A percentile compares a stretch with the other conserved stretches of the same genome.
Conservation (phyloP, 1,140 invertebrate genomes). For the Anastatus disparis region DNA sequence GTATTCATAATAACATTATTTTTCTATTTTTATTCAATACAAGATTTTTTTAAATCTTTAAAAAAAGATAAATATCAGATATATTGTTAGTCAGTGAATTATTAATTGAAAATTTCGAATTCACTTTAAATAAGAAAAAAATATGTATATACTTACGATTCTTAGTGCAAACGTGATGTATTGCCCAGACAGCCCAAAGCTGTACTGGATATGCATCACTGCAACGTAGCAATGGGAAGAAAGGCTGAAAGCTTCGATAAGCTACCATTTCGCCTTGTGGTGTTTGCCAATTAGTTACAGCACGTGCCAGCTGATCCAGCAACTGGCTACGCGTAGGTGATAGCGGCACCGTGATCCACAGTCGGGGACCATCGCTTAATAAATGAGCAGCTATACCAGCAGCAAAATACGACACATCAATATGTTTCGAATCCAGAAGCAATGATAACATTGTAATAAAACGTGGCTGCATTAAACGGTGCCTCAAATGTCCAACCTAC, state of each 20-base stretch:
- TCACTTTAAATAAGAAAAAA: too few relatives aligned
- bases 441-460: slow-evolving; percentile 74
- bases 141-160: slow-evolving; percentile 78
- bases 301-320: slow-evolving; percentile 69
- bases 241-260: slow-evolving; percentile 84
- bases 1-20: too few relatives aligned
- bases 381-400: slow-evolving; percentile 85
- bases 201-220: slow-evolving; percentile 76
- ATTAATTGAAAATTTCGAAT: too few relatives aligned
- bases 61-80: too few relatives aligned
- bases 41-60: too few relatives aligned
- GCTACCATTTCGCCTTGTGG: slow-evolving; percentile 86
- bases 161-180: slow-evolving; percentile 85
- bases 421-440: slow-evolving; percentile 75
- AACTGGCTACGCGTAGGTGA: slow-evolving; percentile 66
- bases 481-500: slow-evolving; percentile 66
- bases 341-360: slow-evolving; percentile 64
- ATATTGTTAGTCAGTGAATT: too few relatives aligned
- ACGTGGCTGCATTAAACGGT: slow-evolving; percentile 72
- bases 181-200: slow-evolving; percentile 86
- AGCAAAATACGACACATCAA: slow-evolving; percentile 86
- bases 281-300: slow-evolving; percentile 76
- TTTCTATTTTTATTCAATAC: too few relatives aligned
- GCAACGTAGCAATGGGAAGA: slow-evolving; percentile 76
- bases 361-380: slow-evolving; percentile 70